Evolutionary conservation across 1,140 invertebrate species (phyloP).

Genomic region (Platorchestia sp.): DNA sequence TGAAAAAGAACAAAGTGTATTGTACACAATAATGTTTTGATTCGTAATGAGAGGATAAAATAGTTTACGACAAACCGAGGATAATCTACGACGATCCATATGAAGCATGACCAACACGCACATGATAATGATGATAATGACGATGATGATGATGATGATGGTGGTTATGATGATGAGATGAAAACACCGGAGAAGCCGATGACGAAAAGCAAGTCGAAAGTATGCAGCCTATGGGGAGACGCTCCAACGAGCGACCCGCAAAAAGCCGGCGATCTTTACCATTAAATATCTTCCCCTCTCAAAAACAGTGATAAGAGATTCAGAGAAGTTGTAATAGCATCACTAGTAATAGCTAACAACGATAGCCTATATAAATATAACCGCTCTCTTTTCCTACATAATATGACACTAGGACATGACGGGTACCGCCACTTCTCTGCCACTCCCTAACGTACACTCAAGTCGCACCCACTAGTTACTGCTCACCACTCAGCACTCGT

Average conservation of each 20-base stretch:
- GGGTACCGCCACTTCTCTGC: not conserved
- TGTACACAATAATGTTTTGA: conserved; percentile 42
- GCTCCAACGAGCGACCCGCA: not conserved
- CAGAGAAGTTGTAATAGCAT: conserved; percentile 39
- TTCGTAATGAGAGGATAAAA: conserved; percentile 34
- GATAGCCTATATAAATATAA: conserved; percentile 49
- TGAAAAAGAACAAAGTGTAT: conserved; percentile 47
- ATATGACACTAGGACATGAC: conserved; percentile 36
- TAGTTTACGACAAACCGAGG: conserved; percentile 29
- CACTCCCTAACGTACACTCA: not conserved
- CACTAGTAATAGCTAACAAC: conserved; percentile 44
- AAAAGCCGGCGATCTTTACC: not conserved
- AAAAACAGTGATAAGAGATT: conserved; percentile 30
- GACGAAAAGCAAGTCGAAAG: not conserved
- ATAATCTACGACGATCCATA: conserved; percentile 38
- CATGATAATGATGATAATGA: not conserved
- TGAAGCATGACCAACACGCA: conserved; percentile 36
- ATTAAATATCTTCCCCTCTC: not conserved
- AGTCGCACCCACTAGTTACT: not conserved
- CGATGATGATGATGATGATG: not conserved
- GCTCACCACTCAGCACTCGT: not conserved
- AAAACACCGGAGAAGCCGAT: not conserved
- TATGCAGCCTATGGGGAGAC: not conserved
- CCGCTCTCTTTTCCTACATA: conserved; percentile 53
- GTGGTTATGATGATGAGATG: not conserved